Percentiles rank a stretch among this genome's conserved stretches.
These are phyloP conservation scores for Drosophila rufa DNA, from an alignment of 1,140 invertebrate genomes.

Conservation along the genomic window DNA sequence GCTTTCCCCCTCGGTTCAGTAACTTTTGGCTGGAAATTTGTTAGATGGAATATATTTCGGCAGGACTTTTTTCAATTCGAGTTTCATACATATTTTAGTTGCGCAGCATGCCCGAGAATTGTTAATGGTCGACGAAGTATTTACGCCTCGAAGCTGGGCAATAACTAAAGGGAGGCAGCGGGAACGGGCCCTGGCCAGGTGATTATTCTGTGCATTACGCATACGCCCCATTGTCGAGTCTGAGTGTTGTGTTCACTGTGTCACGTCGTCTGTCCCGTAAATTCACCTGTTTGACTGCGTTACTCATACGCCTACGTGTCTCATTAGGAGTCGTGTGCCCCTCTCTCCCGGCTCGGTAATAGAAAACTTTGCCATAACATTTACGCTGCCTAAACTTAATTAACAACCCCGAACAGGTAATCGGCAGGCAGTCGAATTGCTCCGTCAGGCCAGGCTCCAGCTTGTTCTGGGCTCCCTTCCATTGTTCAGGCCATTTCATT, in stretches of 20 bases:
- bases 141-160: not conserved
- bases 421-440: constrained; percentile 51
- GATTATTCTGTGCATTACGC: constrained; percentile 34
- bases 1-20: constrained; percentile 19
- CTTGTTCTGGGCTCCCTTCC: constrained; percentile 8
- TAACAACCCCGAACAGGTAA: constrained; percentile 77
- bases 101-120: constrained; percentile 15
- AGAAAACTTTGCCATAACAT: constrained; percentile 82
- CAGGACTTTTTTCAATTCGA: constrained; percentile 49
- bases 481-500: constrained; percentile 73
- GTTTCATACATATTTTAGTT: constrained; percentile 35
- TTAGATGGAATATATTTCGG: constrained; percentile 33
- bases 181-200: not conserved
- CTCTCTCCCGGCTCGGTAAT: constrained; percentile 52
- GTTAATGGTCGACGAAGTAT: constrained; percentile 15
- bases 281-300: constrained; percentile 65
- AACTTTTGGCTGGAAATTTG: constrained; percentile 51
- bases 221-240: constrained; percentile 38
- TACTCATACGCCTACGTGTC: constrained; percentile 81
- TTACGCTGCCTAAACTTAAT: constrained; percentile 75
- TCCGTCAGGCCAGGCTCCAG: not conserved
- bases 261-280: constrained; percentile 52
- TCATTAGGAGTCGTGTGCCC: constrained; percentile 67
- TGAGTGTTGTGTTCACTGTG: constrained; percentile 20
- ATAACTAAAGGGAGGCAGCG: constrained; percentile 24